Percentiles rank a stretch among this genome's conserved stretches.
phyloP scores from a whole-genome alignment of 2,113 vertebrate genomes.

The Cryptotis parvus region DNA sequence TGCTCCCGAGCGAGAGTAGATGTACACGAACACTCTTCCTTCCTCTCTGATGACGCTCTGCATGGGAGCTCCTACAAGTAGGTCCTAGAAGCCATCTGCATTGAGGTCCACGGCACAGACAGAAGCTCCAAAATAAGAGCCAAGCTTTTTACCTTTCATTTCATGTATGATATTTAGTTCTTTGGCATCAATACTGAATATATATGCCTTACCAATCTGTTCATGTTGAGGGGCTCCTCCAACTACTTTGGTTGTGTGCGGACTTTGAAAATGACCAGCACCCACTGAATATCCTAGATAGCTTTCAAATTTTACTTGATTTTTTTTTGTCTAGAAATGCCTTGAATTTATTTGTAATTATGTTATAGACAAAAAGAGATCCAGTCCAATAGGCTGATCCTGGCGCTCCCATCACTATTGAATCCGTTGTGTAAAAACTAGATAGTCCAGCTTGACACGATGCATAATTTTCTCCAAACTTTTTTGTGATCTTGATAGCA shows the following conservation, averaged over 20 bases:
- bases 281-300: constrained; percentile 97
- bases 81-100: constrained; percentile 94
- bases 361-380: constrained; percentile 94
- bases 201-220: constrained; percentile 95
- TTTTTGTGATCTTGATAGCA: constrained; percentile 89
- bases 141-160: constrained; percentile 93
- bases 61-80: constrained; percentile 97
- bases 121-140: constrained; percentile 96
- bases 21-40: constrained; percentile 95
- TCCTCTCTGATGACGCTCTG: constrained; percentile 93
- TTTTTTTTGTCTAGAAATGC: constrained; percentile 88
- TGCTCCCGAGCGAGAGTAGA: constrained; percentile 93
- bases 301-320: constrained; percentile 93
- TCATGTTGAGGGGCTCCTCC: constrained; percentile 96
- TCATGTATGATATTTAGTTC: constrained; percentile 88
- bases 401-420: constrained; percentile 97
- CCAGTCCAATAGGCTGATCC: constrained; percentile 96
- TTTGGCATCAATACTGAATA: constrained; percentile 87
- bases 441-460: constrained; percentile 94
- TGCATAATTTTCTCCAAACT: constrained; percentile 88
- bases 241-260: constrained; percentile 89
- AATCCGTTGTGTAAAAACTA: constrained; percentile 91
- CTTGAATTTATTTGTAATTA: constrained; percentile 86
- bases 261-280: constrained; percentile 92
- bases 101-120: constrained; percentile 95